Base-by-base conservation (phyloP, 2,888 invertebrate species). In the Leptopilina syphax region DNA sequence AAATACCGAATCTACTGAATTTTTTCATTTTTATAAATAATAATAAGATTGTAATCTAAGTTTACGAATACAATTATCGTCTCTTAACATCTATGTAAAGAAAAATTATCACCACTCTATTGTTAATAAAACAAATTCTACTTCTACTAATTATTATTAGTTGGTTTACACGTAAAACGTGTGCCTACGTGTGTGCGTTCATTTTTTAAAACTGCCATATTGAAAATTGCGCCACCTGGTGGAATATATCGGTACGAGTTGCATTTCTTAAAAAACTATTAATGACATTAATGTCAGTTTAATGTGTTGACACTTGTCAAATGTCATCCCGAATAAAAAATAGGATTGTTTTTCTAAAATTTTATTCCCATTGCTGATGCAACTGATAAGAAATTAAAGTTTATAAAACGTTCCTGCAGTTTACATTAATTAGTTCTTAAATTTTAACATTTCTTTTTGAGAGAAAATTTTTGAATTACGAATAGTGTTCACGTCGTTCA, bases 121-220 rank as follows among this genome's bases (percentile, higher is more conserved):
- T 44, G 8, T 63, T 34, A 44, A 65, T 44, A 18, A 50, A 24
- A 65, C 10, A 3, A 60, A 63, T 1, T 24, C 60, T 65, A 77
- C 13, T 77, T 47, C 63, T 77, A 77, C 18, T 18, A 34, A 34
- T 1, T 77, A 34, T 1, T 77, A 44, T n/a, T 57, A 13, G 18
- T 18, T 18, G 63, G 13, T 65, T 76, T 76, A 67, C 77, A 65
- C n/a, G n/a, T 27, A 24, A 9, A 73, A 7, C 9, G 57, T 57
- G n/a, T 34, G 34, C 41, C 57, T 73, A 73, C 57, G 73, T 73
- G 73, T 57, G n/a, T 73, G 10, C 73, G 73, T 73, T 54, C 73
- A 73, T 73, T 73, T 34, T 73, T 73, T 41, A 57, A 73, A 57
- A 73, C 73, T 57, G 57, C 57, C 73, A 73, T 73, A 57, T 73